phyloP scores from a whole-genome alignment of 2,797 vertebrate species.

The Cyprinodon diabolis region DNA sequence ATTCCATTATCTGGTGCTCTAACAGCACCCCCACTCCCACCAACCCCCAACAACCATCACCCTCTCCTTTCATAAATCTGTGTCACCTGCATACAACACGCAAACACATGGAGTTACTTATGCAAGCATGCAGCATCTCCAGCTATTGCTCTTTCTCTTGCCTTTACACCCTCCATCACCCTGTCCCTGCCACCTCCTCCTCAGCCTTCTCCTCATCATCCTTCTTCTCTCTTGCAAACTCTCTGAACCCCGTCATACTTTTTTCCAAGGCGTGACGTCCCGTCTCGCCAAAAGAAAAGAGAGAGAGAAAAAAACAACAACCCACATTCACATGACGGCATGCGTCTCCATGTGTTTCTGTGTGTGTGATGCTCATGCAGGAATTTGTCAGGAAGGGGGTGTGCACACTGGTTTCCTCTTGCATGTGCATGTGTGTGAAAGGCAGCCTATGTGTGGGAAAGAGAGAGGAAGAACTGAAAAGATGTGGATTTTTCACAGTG shows the following conservation, averaged over 20 bases:
- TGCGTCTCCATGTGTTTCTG: constrained; percentile 43
- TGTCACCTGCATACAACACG: constrained; percentile 76
- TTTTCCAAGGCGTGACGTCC: constrained; percentile 66
- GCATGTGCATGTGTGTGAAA: constrained; percentile 40
- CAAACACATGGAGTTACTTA: constrained; percentile 56
- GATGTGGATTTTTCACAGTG: constrained; percentile 72
- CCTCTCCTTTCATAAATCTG: constrained; percentile 73
- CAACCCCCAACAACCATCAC: constrained; percentile 64
- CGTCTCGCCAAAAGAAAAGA: constrained; percentile 50
- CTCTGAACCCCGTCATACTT: constrained; percentile 59
- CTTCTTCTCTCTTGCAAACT: constrained; percentile 32
- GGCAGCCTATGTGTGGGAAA: constrained; percentile 28
- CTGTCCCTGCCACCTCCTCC: constrained; percentile 69
- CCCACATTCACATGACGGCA: constrained; percentile 44
- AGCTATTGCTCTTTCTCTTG: constrained; percentile 67
- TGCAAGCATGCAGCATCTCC: constrained; percentile 73
- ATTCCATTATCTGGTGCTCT: constrained; percentile 76
- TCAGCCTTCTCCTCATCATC: constrained; percentile 66
- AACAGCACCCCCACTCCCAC: constrained; percentile 66
- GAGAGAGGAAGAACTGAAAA: constrained; percentile 44
- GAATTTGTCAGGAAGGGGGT: constrained; percentile 47
- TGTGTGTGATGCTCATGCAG: constrained; percentile 38
- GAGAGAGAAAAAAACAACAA: not conserved
- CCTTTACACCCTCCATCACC: constrained; percentile 64
- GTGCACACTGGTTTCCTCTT: constrained; percentile 41